Evolutionary conservation across 2,888 invertebrate genomes (phyloP).

Genomic region (Pseudoips prasinana): DNA sequence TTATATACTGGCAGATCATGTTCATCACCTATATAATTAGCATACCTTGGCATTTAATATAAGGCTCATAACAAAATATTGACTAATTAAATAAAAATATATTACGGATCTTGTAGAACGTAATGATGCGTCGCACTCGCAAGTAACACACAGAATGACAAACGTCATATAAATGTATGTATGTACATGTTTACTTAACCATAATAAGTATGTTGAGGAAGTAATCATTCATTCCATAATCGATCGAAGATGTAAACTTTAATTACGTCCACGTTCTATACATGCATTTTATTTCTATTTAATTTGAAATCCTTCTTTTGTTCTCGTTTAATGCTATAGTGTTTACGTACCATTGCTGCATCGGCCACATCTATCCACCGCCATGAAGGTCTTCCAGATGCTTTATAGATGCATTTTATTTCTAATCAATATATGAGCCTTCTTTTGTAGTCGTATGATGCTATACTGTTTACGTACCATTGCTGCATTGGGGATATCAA

Average conservation of each 20-base stretch:
- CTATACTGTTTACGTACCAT: too few species aligned
- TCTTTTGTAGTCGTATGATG: too few species aligned
- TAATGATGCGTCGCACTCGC: conserved; percentile 11
- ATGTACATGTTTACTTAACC: conserved; percentile 11
- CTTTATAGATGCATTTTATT: conserved; percentile 3
- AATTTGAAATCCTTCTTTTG: too few species aligned
- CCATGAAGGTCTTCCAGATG: too few species aligned
- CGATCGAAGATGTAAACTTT: conserved; percentile 14
- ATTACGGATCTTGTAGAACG: conserved; percentile 21
- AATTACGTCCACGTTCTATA: conserved; percentile 5
- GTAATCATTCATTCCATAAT: conserved; percentile 22
- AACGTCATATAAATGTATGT: conserved; percentile 12
- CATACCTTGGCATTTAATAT: conserved; percentile 24
- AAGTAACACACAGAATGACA: conserved; percentile 15
- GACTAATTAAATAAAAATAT: conserved; percentile 12
- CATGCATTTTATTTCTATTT: conserved; percentile 2
- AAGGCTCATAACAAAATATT: conserved; percentile 15
- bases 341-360: too few species aligned
- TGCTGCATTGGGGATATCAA: too few species aligned
- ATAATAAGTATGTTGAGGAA: conserved; percentile 19
- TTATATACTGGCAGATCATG: too few species aligned
- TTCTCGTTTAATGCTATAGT: too few species aligned
- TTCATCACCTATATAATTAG: conserved; percentile 19
- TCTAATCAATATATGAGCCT: too few species aligned
- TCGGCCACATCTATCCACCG: too few species aligned